Conservation (phyloP, 2,888 invertebrate genomes). For the Fabriciana adippe region DNA sequence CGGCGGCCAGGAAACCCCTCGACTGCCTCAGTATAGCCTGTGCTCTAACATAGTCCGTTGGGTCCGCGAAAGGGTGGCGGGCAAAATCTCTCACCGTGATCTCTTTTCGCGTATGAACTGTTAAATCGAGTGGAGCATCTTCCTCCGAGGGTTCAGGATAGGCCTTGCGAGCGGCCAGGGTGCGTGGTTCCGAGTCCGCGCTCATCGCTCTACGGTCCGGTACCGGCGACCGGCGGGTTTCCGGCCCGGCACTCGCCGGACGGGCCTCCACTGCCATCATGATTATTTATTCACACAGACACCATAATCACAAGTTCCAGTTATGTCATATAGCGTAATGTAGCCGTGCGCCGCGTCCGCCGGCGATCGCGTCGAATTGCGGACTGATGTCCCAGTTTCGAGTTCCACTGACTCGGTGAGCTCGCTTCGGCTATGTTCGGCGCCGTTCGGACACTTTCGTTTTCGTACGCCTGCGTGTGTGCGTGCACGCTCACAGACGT, state of each 20-base stretch:
- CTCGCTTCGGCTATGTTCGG: constrained; percentile 79
- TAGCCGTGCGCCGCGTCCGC: constrained; percentile 69
- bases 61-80: constrained; percentile 76
- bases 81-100: constrained; percentile 78
- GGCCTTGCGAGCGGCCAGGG: constrained; percentile 78
- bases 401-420: constrained; percentile 82
- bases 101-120: constrained; percentile 79
- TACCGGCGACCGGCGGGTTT: constrained; percentile 59
- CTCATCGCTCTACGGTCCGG: constrained; percentile 63
- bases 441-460: constrained; percentile 79
- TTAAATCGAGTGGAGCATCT: constrained; percentile 90
- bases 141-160: constrained; percentile 76
- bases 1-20: constrained; percentile 75
- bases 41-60: constrained; percentile 75
- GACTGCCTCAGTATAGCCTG: constrained; percentile 78
- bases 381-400: constrained; percentile 86
- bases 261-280: constrained; percentile 81
- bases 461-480: constrained; percentile 72
- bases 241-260: constrained; percentile 69
- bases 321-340: constrained; percentile 77
- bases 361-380: constrained; percentile 77
- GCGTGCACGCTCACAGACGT: constrained; percentile 42
- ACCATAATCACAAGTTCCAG: constrained; percentile 75
- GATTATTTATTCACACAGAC: constrained; percentile 68
- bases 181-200: constrained; percentile 71